Evolutionary conservation across 2,797 vertebrate species (phyloP).

Genomic region (Pseudocheirus occidentalis): DNA sequence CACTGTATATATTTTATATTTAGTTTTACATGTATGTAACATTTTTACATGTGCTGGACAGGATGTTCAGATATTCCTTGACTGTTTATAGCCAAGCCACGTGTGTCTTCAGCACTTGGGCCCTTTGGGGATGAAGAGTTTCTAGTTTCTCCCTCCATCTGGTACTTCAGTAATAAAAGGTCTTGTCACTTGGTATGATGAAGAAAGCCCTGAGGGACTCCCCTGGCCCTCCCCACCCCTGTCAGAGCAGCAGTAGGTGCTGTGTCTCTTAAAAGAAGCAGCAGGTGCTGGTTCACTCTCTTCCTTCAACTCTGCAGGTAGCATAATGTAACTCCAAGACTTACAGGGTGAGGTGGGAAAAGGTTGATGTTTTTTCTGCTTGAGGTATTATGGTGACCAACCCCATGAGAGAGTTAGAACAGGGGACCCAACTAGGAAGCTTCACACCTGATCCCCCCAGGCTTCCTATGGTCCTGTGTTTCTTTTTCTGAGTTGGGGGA

Average conservation of each 20-base stretch:
- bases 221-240: neutral
- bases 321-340: neutral
- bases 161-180: neutral
- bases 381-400: neutral
- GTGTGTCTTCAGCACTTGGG: neutral
- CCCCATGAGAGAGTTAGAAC: neutral
- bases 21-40: neutral
- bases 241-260: neutral
- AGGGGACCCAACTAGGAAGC: neutral
- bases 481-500: neutral
- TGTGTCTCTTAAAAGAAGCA: neutral
- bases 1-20: neutral
- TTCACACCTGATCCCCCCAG: neutral
- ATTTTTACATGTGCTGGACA: neutral
- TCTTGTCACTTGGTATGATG: neutral
- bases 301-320: neutral
- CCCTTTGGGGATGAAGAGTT: neutral
- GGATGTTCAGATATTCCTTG: neutral
- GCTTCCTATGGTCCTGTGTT: neutral
- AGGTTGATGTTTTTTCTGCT: neutral
- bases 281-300: neutral
- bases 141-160: no score
- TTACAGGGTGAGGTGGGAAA: neutral
- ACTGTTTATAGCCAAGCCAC: neutral
- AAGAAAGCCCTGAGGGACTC: neutral